Percentiles rank a stretch among this genome's conserved stretches.
Evolutionary conservation across 2,888 invertebrate genomes (phyloP).

Genomic region (Agrochola macilenta): DNA sequence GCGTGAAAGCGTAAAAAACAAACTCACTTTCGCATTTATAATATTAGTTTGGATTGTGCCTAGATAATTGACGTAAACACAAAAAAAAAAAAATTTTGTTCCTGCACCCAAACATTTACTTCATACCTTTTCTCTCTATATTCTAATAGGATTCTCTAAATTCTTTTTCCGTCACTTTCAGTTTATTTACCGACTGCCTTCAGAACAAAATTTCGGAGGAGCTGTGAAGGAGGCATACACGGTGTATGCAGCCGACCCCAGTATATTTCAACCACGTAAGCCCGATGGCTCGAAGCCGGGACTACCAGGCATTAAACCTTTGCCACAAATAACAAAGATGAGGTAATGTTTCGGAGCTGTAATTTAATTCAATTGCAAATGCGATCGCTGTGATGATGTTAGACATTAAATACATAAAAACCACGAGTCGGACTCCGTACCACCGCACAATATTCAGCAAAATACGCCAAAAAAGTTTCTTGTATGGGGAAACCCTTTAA

Average conservation of each 20-base stretch:
- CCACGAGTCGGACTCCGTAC: no score
- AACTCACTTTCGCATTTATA: no score
- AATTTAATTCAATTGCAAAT: neutral
- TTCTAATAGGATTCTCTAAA: neutral
- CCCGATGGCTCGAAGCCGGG: constrained; percentile 78
- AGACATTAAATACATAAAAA: neutral
- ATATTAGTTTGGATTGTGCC: no score
- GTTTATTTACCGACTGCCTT: constrained; percentile 96
- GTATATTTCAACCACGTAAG: constrained; percentile 92
- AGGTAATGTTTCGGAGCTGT: constrained; percentile 81
- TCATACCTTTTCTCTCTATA: neutral
- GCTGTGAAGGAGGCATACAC: constrained; percentile 93
- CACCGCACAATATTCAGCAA: no score
- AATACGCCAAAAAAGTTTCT: no score
- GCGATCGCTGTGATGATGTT: neutral
- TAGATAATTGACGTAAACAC: no score
- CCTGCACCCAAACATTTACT: no score
- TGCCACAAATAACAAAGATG: constrained; percentile 91
- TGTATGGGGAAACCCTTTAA: no score
- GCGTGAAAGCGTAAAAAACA: no score
- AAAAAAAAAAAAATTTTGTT: no score
- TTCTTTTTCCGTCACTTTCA: constrained; percentile 66
- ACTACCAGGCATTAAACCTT: constrained; percentile 86
- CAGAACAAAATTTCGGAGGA: constrained; percentile 93
- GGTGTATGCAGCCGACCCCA: constrained; percentile 96